phyloP scores from a whole-genome alignment of 2,797 vertebrate species.

The Streptopelia turtur region DNA sequence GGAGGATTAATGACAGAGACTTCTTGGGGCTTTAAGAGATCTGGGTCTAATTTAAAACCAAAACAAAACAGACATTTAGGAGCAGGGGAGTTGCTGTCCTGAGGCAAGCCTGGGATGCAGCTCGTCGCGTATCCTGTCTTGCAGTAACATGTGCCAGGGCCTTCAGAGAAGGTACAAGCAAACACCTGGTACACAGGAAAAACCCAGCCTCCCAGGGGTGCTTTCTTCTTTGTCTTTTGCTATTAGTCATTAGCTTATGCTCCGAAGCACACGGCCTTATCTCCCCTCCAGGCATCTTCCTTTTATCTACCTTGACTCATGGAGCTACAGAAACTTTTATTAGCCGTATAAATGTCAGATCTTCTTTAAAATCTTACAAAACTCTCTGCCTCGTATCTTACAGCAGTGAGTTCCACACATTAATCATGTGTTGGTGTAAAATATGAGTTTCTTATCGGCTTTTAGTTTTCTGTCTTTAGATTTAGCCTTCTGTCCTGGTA shows the following conservation, averaged over 20 bases:
- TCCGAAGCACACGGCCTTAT: constrained; percentile 65
- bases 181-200: constrained; percentile 65
- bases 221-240: constrained; percentile 69
- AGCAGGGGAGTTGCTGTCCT: constrained; percentile 53
- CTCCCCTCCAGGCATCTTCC: constrained; percentile 63
- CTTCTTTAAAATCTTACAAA: constrained; percentile 60
- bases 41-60: constrained; percentile 66
- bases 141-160: constrained; percentile 56
- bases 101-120: constrained; percentile 42
- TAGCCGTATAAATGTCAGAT: constrained; percentile 60
- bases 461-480: background rate
- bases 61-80: constrained; percentile 57
- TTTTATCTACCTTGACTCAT: constrained; percentile 70
- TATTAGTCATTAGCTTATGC: constrained; percentile 70
- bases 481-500: background rate
- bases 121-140: constrained; percentile 16
- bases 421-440: constrained; percentile 34
- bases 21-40: constrained; percentile 28
- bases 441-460: constrained; percentile 43
- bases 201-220: constrained; percentile 59
- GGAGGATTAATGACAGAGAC: constrained; percentile 57
- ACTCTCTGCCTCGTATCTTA: constrained; percentile 22
- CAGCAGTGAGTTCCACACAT: background rate
- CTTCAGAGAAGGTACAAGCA: constrained; percentile 65
- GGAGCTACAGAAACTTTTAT: constrained; percentile 64